Conservation (phyloP, 2,797 vertebrate genomes). For the Graptemys geographica region DNA sequence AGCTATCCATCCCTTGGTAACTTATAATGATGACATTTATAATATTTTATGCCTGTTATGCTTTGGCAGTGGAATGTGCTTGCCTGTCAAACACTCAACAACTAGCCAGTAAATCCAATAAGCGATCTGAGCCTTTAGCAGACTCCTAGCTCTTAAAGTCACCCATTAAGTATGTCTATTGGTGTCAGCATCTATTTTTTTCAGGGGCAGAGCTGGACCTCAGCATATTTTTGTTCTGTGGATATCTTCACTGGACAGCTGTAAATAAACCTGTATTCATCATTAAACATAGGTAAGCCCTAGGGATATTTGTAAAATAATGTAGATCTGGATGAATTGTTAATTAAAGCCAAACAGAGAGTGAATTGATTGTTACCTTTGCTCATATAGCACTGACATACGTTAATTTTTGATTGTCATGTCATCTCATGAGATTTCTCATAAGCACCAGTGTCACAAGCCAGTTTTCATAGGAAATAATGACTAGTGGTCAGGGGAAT, state of each 20-base stretch:
- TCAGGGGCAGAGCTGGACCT: neutral
- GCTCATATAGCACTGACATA: neutral
- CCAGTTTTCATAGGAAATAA: constrained; percentile 18
- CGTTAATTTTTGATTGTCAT: constrained; percentile 37
- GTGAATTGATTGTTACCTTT: constrained; percentile 4
- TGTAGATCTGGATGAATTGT: neutral
- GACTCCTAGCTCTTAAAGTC: constrained; percentile 10
- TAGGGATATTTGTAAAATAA: neutral
- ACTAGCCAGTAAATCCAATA: constrained; percentile 8
- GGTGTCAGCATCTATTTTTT: neutral
- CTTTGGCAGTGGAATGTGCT: constrained; percentile 15
- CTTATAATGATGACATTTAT: constrained; percentile 21
- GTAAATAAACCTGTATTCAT: neutral
- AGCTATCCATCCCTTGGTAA: neutral
- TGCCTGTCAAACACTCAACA: neutral
- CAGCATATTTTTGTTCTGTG: neutral
- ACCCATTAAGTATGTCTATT: neutral
- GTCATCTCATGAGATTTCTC: constrained; percentile 24
- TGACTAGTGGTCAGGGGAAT: constrained; percentile 27
- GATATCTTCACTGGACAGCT: neutral
- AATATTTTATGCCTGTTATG: constrained; percentile 32
- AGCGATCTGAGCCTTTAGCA: neutral
- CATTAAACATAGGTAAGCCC: neutral
- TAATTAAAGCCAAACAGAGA: constrained; percentile 14
- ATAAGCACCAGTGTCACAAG: constrained; percentile 22